Evolutionary conservation across 2,113 vertebrate species (phyloP).

Genomic region (Corythornis vintsioides): DNA sequence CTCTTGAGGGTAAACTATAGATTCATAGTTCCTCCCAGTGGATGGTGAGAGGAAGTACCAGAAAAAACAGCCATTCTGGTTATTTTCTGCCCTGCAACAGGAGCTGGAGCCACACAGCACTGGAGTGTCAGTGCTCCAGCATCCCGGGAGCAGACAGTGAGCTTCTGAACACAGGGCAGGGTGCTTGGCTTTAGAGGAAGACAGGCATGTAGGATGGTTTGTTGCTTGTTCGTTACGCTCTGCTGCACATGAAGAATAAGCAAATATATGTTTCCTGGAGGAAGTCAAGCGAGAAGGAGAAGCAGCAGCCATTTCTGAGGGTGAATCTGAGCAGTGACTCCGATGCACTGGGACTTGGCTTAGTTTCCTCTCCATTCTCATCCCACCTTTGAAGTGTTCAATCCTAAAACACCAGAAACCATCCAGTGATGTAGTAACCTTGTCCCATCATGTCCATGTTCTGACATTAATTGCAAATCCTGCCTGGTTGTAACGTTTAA

Average conservation of each 20-base stretch:
- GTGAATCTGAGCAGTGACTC: not conserved
- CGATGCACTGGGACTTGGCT: fast-evolving
- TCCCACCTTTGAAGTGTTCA: not conserved
- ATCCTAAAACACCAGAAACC: not conserved
- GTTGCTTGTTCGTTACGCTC: not conserved
- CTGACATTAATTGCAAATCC: not conserved
- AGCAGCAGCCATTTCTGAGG: not conserved
- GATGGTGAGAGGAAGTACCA: conserved; percentile 25
- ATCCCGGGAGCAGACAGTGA: fast-evolving
- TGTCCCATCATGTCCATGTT: not conserved
- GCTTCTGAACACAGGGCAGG: not conserved
- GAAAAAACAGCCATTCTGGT: not conserved
- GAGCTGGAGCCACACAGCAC: not conserved
- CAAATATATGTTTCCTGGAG: conserved; percentile 10
- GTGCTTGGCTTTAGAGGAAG: not conserved
- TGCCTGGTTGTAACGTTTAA: not conserved
- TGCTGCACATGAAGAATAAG: not conserved
- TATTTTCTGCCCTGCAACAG: not conserved
- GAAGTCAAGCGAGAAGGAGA: not conserved
- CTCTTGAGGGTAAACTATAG: conserved; percentile 12
- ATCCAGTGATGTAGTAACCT: not conserved
- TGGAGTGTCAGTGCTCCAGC: fast-evolving
- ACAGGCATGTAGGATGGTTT: not conserved
- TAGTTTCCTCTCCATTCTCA: not conserved
- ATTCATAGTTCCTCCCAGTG: conserved; percentile 57